Evolutionary conservation across 2,888 invertebrate species (phyloP).

Genomic region (Eurytoma californica): DNA sequence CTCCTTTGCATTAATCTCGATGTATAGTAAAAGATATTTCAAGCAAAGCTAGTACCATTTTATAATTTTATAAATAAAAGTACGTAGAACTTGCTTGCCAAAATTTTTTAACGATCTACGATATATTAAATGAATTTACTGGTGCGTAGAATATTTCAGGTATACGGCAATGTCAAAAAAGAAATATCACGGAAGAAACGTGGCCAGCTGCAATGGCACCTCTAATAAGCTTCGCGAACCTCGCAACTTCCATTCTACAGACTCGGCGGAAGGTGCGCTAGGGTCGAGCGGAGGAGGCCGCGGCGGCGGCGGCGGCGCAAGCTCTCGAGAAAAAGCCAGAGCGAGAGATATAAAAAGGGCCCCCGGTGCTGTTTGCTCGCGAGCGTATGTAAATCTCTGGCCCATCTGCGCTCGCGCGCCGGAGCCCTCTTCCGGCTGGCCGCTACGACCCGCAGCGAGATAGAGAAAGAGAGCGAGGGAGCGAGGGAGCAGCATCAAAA

Average conservation of each 20-base stretch:
- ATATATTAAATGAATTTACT: too few species aligned
- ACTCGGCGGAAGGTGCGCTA: not conserved
- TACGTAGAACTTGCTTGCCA: too few species aligned
- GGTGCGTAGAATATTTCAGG: too few species aligned
- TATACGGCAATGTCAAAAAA: too few species aligned
- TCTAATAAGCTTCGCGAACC: too few species aligned
- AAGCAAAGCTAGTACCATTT: too few species aligned
- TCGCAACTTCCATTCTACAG: not conserved
- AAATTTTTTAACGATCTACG: too few species aligned
- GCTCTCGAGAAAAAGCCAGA: not conserved
- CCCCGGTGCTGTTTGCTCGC: not conserved
- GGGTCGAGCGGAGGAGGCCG: not conserved
- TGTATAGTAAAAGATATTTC: too few species aligned
- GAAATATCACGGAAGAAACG: too few species aligned
- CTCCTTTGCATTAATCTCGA: too few species aligned
- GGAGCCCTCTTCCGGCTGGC: conserved; percentile 39
- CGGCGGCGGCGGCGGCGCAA: not conserved
- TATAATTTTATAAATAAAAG: too few species aligned
- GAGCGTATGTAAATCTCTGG: conserved; percentile 49
- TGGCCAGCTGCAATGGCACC: too few species aligned
- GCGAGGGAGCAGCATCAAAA: conserved; percentile 57
- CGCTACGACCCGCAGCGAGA: conserved; percentile 58
- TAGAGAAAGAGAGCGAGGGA: conserved; percentile 54
- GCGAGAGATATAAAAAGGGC: conserved; percentile 23
- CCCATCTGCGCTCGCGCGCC: conserved; percentile 35